A percentile compares a stretch with the other conserved stretches of the same genome.
These are phyloP conservation scores for Zapornia atra DNA, from an alignment of 2,113 vertebrate species.

Conservation along the genomic window DNA sequence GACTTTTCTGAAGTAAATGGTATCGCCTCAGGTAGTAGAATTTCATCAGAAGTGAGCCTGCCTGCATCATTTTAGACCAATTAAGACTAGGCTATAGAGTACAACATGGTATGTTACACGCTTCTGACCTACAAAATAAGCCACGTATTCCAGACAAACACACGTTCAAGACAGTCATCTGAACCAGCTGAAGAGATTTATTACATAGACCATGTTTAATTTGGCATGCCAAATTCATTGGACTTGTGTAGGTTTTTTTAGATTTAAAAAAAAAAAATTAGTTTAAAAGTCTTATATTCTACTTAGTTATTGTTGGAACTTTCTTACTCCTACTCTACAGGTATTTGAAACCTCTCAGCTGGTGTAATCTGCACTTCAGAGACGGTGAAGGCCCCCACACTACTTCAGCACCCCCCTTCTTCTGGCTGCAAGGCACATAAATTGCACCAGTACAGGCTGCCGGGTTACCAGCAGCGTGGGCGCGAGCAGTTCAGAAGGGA, in stretches of 20 bases:
- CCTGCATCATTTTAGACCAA: neutral
- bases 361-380: neutral
- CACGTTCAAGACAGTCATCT: neutral
- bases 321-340: neutral
- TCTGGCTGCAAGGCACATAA: neutral
- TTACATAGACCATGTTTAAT: neutral
- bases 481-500: neutral
- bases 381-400: accelerated
- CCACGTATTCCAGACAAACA: neutral
- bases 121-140: neutral
- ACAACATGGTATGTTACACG: neutral
- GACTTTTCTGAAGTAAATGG: neutral
- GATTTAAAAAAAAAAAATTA: too few species aligned
- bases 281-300: neutral
- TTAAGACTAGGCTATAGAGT: neutral
- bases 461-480: neutral
- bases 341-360: neutral
- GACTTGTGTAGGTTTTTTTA: neutral
- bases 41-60: neutral
- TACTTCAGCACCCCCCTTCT: too few species aligned
- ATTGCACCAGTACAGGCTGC: accelerated
- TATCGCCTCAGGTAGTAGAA: neutral
- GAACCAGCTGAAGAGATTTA: neutral
- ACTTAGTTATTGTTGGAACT: neutral
- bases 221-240: neutral